phyloP scores from a whole-genome alignment of 2,113 vertebrate species.

The Strix aluco region DNA sequence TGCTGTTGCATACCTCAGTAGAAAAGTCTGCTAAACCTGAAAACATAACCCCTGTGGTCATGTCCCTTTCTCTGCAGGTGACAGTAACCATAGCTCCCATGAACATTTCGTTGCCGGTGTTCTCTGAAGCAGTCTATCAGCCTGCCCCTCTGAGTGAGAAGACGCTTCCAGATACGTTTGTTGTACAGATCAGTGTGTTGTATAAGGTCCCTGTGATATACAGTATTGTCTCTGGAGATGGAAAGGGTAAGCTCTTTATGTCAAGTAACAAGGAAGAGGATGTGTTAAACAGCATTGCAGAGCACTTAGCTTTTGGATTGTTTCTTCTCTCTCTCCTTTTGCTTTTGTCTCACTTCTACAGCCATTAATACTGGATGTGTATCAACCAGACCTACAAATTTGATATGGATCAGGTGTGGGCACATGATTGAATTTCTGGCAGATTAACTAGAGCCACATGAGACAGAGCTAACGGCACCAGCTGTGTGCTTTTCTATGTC shows the following conservation, averaged over 20 bases:
- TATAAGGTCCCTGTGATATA: constrained; percentile 31
- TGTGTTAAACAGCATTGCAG: background rate
- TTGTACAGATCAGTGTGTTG: background rate
- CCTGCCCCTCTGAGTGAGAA: constrained; percentile 50
- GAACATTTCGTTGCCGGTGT: background rate
- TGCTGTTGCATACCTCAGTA: background rate
- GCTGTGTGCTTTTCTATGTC: background rate
- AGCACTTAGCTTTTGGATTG: background rate
- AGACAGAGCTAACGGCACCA: background rate
- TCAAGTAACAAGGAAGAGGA: background rate
- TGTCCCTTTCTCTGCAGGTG: constrained; percentile 21
- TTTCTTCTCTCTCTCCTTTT: background rate
- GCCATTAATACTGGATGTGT: background rate
- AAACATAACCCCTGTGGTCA: background rate
- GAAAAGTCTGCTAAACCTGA: background rate
- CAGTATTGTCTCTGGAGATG: constrained; percentile 18
- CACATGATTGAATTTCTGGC: background rate
- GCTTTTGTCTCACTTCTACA: background rate
- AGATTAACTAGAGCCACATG: background rate
- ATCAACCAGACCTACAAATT: background rate
- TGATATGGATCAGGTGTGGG: background rate
- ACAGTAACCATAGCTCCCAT: background rate
- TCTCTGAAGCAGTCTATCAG: constrained; percentile 29
- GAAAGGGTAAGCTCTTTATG: constrained; percentile 9
- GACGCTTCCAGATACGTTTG: background rate